Evolutionary conservation across 2,797 vertebrate species (phyloP).

Genomic region (Scarus forsteni): DNA sequence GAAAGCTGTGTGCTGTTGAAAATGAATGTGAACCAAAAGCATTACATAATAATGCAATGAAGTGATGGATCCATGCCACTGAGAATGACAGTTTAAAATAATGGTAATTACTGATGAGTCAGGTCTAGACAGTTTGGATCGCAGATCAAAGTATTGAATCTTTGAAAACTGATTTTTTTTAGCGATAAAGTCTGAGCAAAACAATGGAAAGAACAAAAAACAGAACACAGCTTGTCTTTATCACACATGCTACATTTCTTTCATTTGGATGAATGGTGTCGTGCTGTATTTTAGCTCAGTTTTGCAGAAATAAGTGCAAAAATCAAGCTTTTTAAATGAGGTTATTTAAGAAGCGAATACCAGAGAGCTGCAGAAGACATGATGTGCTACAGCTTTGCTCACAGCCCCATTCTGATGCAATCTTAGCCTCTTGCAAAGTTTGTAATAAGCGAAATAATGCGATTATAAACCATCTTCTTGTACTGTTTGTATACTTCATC

Average conservation of each 20-base stretch:
- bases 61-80: not conserved
- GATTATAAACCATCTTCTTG: too few relatives aligned
- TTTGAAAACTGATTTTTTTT: not conserved
- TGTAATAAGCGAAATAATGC: not conserved
- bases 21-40: not conserved
- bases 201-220: not conserved
- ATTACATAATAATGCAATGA: not conserved
- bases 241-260: too few relatives aligned
- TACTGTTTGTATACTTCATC: too few relatives aligned
- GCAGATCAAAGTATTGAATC: not conserved
- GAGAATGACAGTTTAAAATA: not conserved
- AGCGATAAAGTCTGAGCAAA: not conserved
- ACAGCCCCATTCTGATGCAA: not conserved
- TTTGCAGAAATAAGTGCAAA: not conserved
- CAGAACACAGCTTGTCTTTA: not conserved
- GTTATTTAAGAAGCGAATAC: too few relatives aligned
- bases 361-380: not conserved
- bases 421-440: conserved; percentile 1
- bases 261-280: not conserved
- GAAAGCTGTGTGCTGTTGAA: not conserved
- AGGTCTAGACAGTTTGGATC: not conserved
- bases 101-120: not conserved
- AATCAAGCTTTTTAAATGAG: conserved; percentile 10
- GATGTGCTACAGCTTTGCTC: too few relatives aligned
- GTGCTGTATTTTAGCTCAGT: not conserved